A percentile compares a stretch with the other conserved stretches of the same genome.
phyloP scores from a whole-genome alignment of 1,140 invertebrate species.

The Apis dorsata region DNA sequence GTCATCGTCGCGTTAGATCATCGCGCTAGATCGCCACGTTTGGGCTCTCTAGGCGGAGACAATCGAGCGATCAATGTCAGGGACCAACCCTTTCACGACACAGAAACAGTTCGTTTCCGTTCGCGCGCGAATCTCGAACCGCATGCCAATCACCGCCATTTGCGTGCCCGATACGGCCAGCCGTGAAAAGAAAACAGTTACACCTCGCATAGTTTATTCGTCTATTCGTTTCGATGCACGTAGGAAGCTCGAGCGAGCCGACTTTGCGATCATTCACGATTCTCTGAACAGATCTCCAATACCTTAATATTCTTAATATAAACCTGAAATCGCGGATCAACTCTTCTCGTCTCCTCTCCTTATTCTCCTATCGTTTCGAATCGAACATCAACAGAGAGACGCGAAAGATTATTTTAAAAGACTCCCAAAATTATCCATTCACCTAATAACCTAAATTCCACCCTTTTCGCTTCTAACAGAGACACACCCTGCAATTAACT shows the following conservation, averaged over 20 bases:
- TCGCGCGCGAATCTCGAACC: conserved; percentile 23
- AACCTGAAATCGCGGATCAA: no score
- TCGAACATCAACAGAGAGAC: no score
- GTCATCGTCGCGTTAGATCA: conserved; percentile 35
- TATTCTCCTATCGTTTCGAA: no score
- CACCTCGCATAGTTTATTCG: conserved; percentile 17
- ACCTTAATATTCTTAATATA: no score
- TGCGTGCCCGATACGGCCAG: conserved; percentile 44
- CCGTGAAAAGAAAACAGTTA: conserved; percentile 60
- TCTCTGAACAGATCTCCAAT: no score
- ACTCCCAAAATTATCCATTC: not conserved
- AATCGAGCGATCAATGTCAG: conserved; percentile 53
- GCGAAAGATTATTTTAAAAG: no score
- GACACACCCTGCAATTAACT: not conserved
- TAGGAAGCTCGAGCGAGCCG: not conserved
- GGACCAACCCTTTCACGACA: conserved; percentile 53
- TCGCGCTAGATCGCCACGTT: conserved; percentile 46
- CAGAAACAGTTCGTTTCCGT: conserved; percentile 59
- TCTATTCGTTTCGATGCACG: conserved; percentile 35
- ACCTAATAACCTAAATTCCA: not conserved
- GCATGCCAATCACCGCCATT: conserved; percentile 54
- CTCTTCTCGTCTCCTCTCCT: no score
- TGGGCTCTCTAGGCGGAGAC: conserved; percentile 35
- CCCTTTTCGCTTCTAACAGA: not conserved
- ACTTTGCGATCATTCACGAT: not conserved